Evolutionary conservation across 2,888 invertebrate species (phyloP).

Genomic region (Andrena hattorfiana): DNA sequence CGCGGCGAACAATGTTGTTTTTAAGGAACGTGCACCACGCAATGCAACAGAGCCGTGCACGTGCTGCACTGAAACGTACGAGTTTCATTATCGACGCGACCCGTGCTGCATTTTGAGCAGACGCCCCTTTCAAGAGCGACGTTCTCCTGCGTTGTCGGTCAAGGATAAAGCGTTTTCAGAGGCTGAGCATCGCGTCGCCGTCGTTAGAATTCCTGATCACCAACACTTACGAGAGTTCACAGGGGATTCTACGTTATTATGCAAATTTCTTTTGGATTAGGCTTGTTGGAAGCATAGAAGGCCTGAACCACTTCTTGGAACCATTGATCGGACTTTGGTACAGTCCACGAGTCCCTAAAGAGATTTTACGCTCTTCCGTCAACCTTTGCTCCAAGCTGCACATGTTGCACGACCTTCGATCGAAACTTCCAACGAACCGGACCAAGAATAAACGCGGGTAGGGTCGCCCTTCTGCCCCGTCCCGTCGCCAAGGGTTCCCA

Average conservation of each 20-base stretch:
- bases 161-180: constrained; percentile 20
- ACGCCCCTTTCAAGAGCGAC: constrained; percentile 28
- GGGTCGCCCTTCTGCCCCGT: constrained; percentile 39
- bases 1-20: constrained; percentile 8
- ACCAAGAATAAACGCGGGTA: constrained; percentile 35
- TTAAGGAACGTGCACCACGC: constrained; percentile 12
- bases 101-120: constrained; percentile 44
- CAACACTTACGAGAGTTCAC: neutral
- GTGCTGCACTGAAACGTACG: constrained; percentile 40
- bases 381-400: constrained; percentile 2
- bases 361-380: constrained; percentile 6
- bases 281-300: no score
- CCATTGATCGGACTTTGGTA: neutral
- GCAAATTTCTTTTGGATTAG: neutral
- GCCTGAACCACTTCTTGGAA: neutral
- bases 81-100: constrained; percentile 44
- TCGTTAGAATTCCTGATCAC: neutral
- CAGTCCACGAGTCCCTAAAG: neutral
- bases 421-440: constrained; percentile 40
- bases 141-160: constrained; percentile 30
- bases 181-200: neutral
- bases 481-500: constrained; percentile 34
- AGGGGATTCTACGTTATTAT: neutral
- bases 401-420: constrained; percentile 39
- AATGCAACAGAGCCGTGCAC: constrained; percentile 18